These are phyloP conservation scores for Exaiptasia diaphana DNA, from an alignment of 64 coral and sea anemone genomes.

Conservation along the genomic window DNA sequence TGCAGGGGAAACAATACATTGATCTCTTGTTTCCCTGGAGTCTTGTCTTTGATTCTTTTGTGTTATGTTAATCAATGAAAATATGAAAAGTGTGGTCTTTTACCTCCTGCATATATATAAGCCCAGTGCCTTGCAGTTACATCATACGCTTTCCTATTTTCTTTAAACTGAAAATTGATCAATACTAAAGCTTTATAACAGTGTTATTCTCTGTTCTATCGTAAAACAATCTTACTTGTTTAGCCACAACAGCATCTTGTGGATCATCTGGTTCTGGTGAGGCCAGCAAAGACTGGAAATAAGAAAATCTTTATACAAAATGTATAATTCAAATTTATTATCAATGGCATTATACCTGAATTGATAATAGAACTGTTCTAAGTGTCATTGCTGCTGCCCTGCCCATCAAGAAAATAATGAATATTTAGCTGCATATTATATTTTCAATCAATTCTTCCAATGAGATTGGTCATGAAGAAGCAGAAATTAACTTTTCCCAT, in stretches of 20 bases:
- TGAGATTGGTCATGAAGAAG: too few species aligned
- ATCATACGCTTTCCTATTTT: slow-evolving; percentile 54
- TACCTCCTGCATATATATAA: slow-evolving; percentile 88
- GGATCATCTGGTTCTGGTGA: slow-evolving; percentile 94
- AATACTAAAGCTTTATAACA: not conserved
- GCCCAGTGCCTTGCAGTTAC: slow-evolving; percentile 88
- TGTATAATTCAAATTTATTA: not conserved
- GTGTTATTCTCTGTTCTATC: not conserved
- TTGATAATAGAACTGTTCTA: slow-evolving; percentile 91
- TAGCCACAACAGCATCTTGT: slow-evolving; percentile 95
- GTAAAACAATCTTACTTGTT: slow-evolving; percentile 51
- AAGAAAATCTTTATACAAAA: not conserved
- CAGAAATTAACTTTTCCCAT: too few species aligned
- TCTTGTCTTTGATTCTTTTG: too few species aligned
- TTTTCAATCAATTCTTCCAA: too few species aligned
- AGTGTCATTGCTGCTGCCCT: slow-evolving; percentile 99
- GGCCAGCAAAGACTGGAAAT: slow-evolving; percentile 68
- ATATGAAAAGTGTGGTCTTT: not conserved
- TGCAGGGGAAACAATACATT: slow-evolving; percentile 70
- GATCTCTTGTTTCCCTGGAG: slow-evolving; percentile 51
- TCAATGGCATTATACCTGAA: slow-evolving; percentile 61
- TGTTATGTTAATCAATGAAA: too few species aligned
- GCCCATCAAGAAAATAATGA: too few species aligned
- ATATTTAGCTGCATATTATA: too few species aligned
- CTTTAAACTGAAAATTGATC: slow-evolving; percentile 72